Evolutionary conservation across 2,888 invertebrate genomes (phyloP), one percentile per base, ranked within the genome.

Genomic region (Timandra comae): DNA sequence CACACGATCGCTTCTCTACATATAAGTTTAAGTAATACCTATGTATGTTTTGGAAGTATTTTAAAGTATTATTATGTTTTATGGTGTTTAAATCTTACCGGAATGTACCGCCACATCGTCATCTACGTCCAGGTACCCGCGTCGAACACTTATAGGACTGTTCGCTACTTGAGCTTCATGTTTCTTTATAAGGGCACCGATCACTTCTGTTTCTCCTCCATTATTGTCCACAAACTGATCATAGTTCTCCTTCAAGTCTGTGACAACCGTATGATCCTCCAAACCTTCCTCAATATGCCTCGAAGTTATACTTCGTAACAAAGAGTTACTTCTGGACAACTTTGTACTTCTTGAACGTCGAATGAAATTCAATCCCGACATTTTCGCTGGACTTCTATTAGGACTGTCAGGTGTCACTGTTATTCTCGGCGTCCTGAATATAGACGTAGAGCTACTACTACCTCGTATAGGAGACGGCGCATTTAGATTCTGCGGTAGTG

Each of bases 291-390:
- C 85, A 10, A 85, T 80, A 48, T 81, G 70, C 48, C 76, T 80
- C 12, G 86, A 71, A 29, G 88, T 87, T 45, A 89, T 86, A 49
- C 88, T 88, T 42, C 90, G 85, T 7, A 90, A 59, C 40, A 90
- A 63, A 1, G 90, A 90, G 55, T 90, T 90, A 52, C 90, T 92
- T 38, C 92, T 85, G 1, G 91, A 89, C 28, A 92, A 63, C 63
- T 92, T 92, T 1, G 92, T 91, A 47, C 92, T 92, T 54, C 92
- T 90, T 3, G 92, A 91, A 35, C 92, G 84, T 7, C 92, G 85
- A 52, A 92, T 91, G 49, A 92, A 89, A 57, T 88, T 89, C 16
- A 90, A 65, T 10, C 85, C 85, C 2, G 84, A 66, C 38, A 80
- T 75, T 64, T 74, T 82, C 3, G 79, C 78, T 12, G 89, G 86